Evolutionary conservation across 2,888 invertebrate genomes (phyloP), one percentile per base, ranked within the genome.

Genomic region (Callyntrura guangdongensis): DNA sequence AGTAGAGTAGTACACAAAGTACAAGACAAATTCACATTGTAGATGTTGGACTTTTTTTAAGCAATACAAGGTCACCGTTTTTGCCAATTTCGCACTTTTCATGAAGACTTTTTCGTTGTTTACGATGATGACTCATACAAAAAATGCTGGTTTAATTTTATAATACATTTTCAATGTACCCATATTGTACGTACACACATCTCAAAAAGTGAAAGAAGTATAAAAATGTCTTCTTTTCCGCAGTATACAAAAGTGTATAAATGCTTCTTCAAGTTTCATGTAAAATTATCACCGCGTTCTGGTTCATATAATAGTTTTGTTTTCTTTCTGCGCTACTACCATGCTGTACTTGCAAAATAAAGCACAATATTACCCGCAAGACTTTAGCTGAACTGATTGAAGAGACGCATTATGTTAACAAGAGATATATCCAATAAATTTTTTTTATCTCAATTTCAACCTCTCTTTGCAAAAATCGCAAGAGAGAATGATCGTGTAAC

Each of bases 191-290:
- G 36, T 36, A 47, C 47, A 47, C 64, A 64, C 36, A 53, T 56
- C 56, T 56, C 53, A 79, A 53, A 79, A 79, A 79, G 22, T 79
- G 49, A 79, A 79, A 79, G 79, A 14, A 56, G 74, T 77, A 56
- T 27, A 79, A 79, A 79, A 72, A 79, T 53, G 79, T 79, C 79
- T 79, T 79, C 53, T 36, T 36, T 36, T 53, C 53, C n/a, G 79
- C 56, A 79, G 79, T 25, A 56, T 72, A 72, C 72, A 72, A 72
- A 72, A 79, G 53, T 72, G 72, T 72, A 72, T 72, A 72, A 72
- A 72, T 72, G 72, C 72, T 72, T 72, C 45, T 14, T 6, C 17
- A 6, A 17, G 72, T 72, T 22, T 6, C 17, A 0, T 47, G 72
- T 72, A 72, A 72, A 72, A 72, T 36, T 45, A 27, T 72, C 72